Base-by-base conservation (phyloP, 2,797 vertebrate species). In the Neosilurus hyrtlii region DNA sequence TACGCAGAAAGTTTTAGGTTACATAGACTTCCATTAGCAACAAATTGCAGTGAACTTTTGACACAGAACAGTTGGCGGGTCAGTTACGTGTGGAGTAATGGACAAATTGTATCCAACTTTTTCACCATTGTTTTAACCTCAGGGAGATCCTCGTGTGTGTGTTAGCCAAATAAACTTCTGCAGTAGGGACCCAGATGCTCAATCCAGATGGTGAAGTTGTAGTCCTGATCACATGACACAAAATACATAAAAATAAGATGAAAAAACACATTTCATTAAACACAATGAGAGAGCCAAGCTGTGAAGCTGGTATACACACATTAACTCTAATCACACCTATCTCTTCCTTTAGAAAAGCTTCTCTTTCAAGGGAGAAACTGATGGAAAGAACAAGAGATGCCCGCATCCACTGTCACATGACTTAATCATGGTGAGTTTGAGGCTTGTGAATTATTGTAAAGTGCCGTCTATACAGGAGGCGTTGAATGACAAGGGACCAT, bases 101-200 rank as follows among this genome's bases (percentile, higher is more conserved):
- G n/a, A n/a, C n/a, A 73, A 52, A 52, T 2, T 22, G 66, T 68
- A 70, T n/a, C n/a, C 22, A 2, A 43, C 1, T 12, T 37, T 74
- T 75, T 57, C 30, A 35, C 10, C 26, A 14, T 12, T 57, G 18
- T 57, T 75, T 37, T 61, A 59, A 59, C 54, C 73, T 59, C 30
- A 37, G 10, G 14, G 6, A n/a, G 18, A 75, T 20, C 26, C 26
- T 57, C 52, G 16, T 20, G 59, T 78, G 35, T 83, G 87, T 84
- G 49, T 81, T 82, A 87, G 75, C 59, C 88, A 72, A 89, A 87
- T 86, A 86, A 84, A 87, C 81, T 49, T 72, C 83, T 74, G 84
- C 89, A 62, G 52, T 65, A 84, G 85, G 87, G 88, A 79, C 87
- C 88, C 84, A 84, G 88, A 86, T 88, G 73, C 82, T 79, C 22